These are phyloP conservation scores for Paramuricea clavata DNA, from an alignment of 92 coral and sea anemone species.

Conservation along the genomic window DNA sequence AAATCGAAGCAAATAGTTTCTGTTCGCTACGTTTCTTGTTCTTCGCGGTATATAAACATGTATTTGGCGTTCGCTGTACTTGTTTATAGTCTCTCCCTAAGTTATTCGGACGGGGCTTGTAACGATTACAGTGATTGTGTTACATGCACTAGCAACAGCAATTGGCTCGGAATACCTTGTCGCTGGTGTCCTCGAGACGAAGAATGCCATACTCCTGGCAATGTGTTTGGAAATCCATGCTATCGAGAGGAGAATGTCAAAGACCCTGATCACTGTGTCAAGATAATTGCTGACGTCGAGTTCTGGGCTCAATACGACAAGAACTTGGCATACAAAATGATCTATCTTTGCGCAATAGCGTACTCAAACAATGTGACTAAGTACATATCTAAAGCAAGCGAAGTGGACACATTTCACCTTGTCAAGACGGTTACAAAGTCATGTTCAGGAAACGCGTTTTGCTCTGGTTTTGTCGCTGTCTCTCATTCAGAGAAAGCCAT, in stretches of 20 bases:
- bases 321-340: constrained; percentile 65
- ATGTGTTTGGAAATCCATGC: constrained; percentile 26
- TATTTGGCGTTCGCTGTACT: neutral
- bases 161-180: neutral
- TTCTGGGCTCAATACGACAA: constrained; percentile 44
- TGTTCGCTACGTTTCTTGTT: no score
- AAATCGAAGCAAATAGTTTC: no score
- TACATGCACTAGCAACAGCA: neutral
- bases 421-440: constrained; percentile 49
- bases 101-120: neutral
- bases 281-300: no score
- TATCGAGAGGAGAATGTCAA: constrained; percentile 30
- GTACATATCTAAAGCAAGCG: constrained; percentile 50
- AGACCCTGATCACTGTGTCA: neutral
- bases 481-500: constrained; percentile 64
- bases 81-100: neutral
- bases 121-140: constrained; percentile 16
- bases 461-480: constrained; percentile 75
- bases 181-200: constrained; percentile 27
- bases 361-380: constrained; percentile 65
- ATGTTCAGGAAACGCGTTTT: constrained; percentile 54
- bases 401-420: constrained; percentile 37
- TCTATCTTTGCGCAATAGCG: constrained; percentile 62
- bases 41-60: no score
- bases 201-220: constrained; percentile 25